Evolutionary conservation across 2,888 invertebrate species (phyloP), one percentile per base, ranked within the genome.

Genomic region (Mylabris sibirica): DNA sequence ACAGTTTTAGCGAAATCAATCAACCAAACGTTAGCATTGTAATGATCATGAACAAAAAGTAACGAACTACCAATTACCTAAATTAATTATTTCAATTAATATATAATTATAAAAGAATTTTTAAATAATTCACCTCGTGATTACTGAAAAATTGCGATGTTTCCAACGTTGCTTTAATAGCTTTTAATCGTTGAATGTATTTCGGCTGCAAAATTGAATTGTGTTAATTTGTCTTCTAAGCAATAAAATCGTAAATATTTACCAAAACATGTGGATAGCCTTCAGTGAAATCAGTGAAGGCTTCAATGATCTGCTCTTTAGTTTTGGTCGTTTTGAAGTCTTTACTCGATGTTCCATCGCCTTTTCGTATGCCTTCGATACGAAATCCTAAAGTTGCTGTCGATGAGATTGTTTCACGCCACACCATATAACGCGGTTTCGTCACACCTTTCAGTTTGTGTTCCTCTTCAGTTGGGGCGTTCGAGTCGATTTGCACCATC

Each of bases 1-100:
- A 96, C 89, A 0, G 97, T 97, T 86, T 99, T 99, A 61, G 98
- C 98, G 83, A 99, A 99, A 86, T 99, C 98, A 75, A 99, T 99
- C 87, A 99, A 90, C 98, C 98, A 99, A 14, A 97, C 91, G 72
- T 94, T 95, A 34, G 97, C 95, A 82, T 91, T 93, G 75, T 90
- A 89, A 66, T 91, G 89, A 84, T 99, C 98, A 86, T 97, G 98
- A 65, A 99, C 96, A 83, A 99, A 96, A 67, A 99, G 89, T 68
- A 99, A 87, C 26, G 97, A 97, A 84, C 97, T 97, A 72, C 97
- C 96, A 78, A 97, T 96, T 62, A 98, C 90, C 90, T 91, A 82
- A 20, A n/a, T n/a, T n/a, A 85, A 83, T 22, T 59, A 71, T 53
- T 12, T 44, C 17, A 17, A 44, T n/a, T 4, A 65, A 60, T 38